Evolutionary conservation across 2,888 invertebrate species (phyloP).

Genomic region (Dasysyrphus albostriatus): DNA sequence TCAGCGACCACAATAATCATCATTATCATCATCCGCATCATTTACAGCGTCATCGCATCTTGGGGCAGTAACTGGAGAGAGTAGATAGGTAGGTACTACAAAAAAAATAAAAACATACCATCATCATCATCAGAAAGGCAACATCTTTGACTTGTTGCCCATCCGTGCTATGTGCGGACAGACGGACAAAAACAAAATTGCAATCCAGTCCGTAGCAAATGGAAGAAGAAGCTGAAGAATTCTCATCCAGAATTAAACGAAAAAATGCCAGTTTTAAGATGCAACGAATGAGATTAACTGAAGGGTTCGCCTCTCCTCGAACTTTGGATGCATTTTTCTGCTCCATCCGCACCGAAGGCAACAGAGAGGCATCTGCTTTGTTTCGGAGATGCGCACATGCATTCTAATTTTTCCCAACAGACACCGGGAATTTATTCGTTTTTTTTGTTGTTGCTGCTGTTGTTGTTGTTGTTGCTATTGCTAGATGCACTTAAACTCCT

Average conservation of each 20-base stretch:
- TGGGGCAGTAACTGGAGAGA: conserved; percentile 15
- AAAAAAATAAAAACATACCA: conserved; percentile 6
- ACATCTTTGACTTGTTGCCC: conserved; percentile 72
- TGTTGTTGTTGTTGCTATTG: not conserved
- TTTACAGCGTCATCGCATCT: conserved; percentile 43
- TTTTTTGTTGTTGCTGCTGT: conserved; percentile 8
- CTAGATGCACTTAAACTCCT: conserved; percentile 35
- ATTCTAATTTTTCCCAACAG: conserved; percentile 74
- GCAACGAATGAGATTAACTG: conserved; percentile 71
- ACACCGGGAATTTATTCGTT: conserved; percentile 46
- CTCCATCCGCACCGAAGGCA: conserved; percentile 33
- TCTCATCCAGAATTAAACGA: conserved; percentile 15
- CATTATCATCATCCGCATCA: conserved; percentile 54
- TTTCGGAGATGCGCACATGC: conserved; percentile 72
- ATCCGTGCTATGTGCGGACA: conserved; percentile 65
- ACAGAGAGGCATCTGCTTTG: conserved; percentile 50
- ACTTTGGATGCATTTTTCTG: conserved; percentile 64
- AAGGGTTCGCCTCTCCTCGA: conserved; percentile 54
- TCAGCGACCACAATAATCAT: conserved; percentile 45
- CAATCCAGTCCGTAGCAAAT: conserved; percentile 49
- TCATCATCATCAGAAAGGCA: conserved; percentile 31
- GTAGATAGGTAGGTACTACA: too few species aligned
- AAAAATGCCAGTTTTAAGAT: conserved; percentile 63
- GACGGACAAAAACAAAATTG: conserved; percentile 63
- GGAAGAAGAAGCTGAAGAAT: conserved; percentile 43